Percentiles rank a stretch among this genome's conserved stretches.
phyloP scores from a whole-genome alignment of 2,113 vertebrate genomes.

The Aptenodytes forsteri region DNA sequence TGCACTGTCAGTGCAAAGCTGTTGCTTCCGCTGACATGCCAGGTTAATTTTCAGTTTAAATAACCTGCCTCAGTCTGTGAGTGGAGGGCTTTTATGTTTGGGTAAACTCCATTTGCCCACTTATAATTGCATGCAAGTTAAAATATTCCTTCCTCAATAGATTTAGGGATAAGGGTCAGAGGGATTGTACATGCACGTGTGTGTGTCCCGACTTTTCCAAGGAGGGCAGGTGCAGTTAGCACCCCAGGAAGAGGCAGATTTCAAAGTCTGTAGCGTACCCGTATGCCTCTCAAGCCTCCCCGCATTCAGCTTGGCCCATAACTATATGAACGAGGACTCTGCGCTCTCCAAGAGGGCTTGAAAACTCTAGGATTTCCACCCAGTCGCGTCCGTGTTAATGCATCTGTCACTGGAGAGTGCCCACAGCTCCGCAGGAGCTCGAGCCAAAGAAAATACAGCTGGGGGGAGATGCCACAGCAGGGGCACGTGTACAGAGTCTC shows the following conservation, averaged over 20 bases:
- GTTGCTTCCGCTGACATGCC: not conserved
- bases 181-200: rapidly evolving
- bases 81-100: not conserved
- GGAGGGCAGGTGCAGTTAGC: not conserved
- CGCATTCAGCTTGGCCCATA: not conserved
- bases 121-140: not conserved
- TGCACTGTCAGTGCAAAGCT: not conserved
- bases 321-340: not conserved
- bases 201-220: not conserved
- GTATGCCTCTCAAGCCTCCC: not conserved
- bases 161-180: not conserved
- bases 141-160: not conserved
- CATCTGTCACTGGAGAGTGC: not conserved
- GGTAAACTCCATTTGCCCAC: not conserved
- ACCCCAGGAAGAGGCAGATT: not conserved
- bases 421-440: rapidly evolving
- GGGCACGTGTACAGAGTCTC: not conserved
- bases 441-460: slow-evolving; percentile 42
- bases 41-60: not conserved
- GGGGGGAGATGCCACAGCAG: slow-evolving; percentile 26
- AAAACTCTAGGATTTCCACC: not conserved
- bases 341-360: not conserved
- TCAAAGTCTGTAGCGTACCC: not conserved
- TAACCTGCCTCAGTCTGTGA: not conserved
- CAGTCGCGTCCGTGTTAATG: not conserved